These are phyloP conservation scores for Camelus bactrianus DNA, from an alignment of 2,113 vertebrate species.

Conservation along the genomic window DNA sequence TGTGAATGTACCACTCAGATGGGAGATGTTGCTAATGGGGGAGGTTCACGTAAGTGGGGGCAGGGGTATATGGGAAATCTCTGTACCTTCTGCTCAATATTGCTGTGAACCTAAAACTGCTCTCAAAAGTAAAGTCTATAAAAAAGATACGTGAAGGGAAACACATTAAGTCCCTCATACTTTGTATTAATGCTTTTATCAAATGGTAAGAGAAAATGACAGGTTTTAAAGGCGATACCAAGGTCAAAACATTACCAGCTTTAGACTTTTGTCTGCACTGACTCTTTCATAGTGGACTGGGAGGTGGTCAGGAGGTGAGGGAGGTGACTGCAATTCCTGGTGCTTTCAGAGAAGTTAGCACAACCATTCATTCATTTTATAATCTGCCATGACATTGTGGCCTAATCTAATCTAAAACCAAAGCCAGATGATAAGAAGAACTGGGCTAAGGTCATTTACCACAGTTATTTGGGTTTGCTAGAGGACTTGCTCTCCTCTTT, in stretches of 20 bases:
- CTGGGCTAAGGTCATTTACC: not conserved
- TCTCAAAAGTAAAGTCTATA: not conserved
- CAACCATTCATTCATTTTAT: not conserved
- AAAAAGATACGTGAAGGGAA: not conserved
- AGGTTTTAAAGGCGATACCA: not conserved
- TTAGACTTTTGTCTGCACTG: not conserved
- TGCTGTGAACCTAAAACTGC: not conserved
- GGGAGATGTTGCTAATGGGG: not conserved
- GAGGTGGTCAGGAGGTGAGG: not conserved
- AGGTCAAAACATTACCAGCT: not conserved
- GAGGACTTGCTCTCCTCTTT: not conserved
- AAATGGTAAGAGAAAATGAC: not conserved
- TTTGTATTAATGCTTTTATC: conserved; percentile 32
- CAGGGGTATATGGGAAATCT: not conserved
- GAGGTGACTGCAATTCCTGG: not conserved
- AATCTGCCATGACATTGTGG: not conserved
- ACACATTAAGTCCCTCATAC: not conserved
- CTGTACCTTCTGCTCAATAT: not conserved
- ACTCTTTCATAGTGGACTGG: not conserved
- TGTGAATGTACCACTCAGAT: not conserved
- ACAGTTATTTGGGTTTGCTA: not conserved
- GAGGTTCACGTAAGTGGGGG: not conserved
- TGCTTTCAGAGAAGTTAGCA: not conserved
- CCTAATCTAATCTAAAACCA: not conserved
- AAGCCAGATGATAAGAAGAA: not conserved